Percentiles rank a stretch among this genome's conserved stretches.
phyloP scores from a whole-genome alignment of 2,888 invertebrate species.

The Philopedon plagiatum region DNA sequence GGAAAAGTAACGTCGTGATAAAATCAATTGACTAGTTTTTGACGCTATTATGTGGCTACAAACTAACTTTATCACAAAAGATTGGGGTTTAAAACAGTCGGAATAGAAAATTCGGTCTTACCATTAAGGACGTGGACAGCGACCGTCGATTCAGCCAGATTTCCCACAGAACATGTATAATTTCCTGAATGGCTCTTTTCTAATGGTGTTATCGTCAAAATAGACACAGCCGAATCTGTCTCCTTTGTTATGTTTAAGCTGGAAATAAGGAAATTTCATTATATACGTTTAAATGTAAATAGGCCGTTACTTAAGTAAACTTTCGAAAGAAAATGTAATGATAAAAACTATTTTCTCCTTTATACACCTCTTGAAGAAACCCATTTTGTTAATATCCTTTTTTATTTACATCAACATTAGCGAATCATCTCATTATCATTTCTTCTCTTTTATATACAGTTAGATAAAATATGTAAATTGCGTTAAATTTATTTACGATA shows the following conservation, averaged over 20 bases:
- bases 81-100: conserved; percentile 23
- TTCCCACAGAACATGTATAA: conserved; percentile 72
- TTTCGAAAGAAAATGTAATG: neutral
- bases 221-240: conserved; percentile 68
- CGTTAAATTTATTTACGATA: neutral
- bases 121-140: conserved; percentile 76
- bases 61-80: conserved; percentile 23
- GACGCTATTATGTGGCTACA: conserved; percentile 18
- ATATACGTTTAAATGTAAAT: neutral
- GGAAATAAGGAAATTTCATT: conserved; percentile 45
- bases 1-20: conserved; percentile 25
- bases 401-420: neutral
- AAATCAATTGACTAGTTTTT: conserved; percentile 23
- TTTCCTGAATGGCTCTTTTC: conserved; percentile 74
- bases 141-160: conserved; percentile 71
- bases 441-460: neutral
- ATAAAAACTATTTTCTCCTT: too few species aligned
- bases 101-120: conserved; percentile 61
- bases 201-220: conserved; percentile 71
- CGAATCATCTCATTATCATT: neutral
- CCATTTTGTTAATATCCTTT: neutral
- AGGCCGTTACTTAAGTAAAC: too few species aligned
- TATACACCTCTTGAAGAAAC: too few species aligned
- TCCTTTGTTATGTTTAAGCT: conserved; percentile 70
- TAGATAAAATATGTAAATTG: neutral